Base-by-base conservation (phyloP, 2,888 invertebrate species). In the Taenaris catops region DNA sequence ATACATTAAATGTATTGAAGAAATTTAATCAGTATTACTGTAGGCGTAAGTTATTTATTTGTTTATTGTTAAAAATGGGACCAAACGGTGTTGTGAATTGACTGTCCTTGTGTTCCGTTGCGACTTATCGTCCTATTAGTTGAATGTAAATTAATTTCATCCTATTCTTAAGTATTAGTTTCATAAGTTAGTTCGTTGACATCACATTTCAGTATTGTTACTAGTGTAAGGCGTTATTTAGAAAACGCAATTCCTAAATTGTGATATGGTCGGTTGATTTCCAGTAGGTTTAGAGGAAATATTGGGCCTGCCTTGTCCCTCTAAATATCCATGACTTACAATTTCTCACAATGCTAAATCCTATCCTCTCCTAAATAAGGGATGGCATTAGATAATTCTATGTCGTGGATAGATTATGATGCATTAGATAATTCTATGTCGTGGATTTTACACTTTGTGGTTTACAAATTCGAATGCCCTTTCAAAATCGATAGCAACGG, bases 251-350 rank as follows among this genome's bases (percentile, higher is more conserved):
- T 83, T 84, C 84, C 84, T 83, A 78, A 71, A 71, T 73, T 84
- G 83, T 84, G 83, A 84, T 84, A 81, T 68, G 70, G 63, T 60
- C 66, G 70, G 71, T 76, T 68, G 64, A 73, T 63, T 65, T 65
- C 58, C 57, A 58, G 48, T 70, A 59, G 53, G 44, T 44, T 51
- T 54, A 36, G 19, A 36, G 40, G 25, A 33, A 37, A 48, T 49
- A 46, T 25, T 29, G 8, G 12, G 21, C 27, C 27, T 27, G n/a
- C 4, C 10, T n/a, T 3, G n/a, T n/a, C n/a, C n/a, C n/a, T n/a
- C n/a, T n/a, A n/a, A n/a, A n/a, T n/a, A n/a, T n/a, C n/a, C n/a
- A n/a, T n/a, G n/a, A n/a, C n/a, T n/a, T n/a, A n/a, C n/a, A n/a
- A n/a, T n/a, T n/a, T n/a, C n/a, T n/a, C n/a, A n/a, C n/a, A n/a